Evolutionary conservation across 2,113 vertebrate species (phyloP).

Genomic region (Calyptommatus sinebrachiatus): DNA sequence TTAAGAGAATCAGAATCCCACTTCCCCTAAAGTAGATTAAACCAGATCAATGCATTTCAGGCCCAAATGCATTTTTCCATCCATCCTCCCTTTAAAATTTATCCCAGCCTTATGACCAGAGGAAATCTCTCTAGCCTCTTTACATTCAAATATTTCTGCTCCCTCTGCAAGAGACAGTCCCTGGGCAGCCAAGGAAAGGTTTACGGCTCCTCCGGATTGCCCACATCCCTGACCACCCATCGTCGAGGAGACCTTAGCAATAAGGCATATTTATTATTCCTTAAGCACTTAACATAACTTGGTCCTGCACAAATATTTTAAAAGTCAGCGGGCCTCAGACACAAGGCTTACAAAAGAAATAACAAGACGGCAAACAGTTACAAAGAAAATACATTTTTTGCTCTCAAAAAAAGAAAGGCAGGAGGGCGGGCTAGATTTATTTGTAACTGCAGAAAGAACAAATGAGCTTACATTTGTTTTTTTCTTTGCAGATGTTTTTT

Average conservation of each 20-base stretch:
- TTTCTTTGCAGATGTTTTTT: background rate
- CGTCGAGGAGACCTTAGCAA: background rate
- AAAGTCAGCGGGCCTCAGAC: background rate
- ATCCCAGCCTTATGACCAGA: no score
- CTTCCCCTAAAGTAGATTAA: no score
- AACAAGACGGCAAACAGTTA: background rate
- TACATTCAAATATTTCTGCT: no score
- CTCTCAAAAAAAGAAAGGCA: background rate
- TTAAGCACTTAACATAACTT: background rate
- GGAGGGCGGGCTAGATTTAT: no score
- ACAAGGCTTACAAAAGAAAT: background rate
- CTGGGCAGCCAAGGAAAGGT: no score
- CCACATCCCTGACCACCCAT: background rate
- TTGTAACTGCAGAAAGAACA: background rate
- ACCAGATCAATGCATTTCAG: no score
- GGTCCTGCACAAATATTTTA: background rate
- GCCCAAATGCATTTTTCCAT: no score
- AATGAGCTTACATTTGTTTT: conserved; percentile 7
- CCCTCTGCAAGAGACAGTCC: no score
- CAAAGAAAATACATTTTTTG: background rate
- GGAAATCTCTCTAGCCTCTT: no score
- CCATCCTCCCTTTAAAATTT: no score
- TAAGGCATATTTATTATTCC: background rate
- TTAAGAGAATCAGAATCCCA: no score
- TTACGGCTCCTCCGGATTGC: no score